Conservation (phyloP, 2,113 vertebrate species). For the Lota lota region DNA sequence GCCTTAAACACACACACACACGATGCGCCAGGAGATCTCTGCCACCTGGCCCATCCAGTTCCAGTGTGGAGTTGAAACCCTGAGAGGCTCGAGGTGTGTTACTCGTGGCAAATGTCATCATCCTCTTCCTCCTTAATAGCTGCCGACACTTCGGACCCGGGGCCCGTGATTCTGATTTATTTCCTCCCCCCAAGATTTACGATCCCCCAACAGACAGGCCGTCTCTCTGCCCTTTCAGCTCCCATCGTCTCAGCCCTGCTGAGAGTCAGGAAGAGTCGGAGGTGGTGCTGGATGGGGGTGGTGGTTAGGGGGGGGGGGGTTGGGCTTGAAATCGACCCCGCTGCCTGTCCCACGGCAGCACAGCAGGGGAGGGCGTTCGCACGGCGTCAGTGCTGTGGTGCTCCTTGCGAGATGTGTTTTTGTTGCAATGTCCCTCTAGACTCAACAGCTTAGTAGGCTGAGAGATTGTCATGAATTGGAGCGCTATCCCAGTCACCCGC, state of each 20-base stretch:
- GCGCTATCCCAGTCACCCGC: too few relatives aligned
- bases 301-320: neutral
- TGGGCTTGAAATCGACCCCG: conserved; percentile 23
- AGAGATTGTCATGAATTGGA: too few relatives aligned
- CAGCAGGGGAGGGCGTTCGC: conserved; percentile 5
- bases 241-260: conserved; percentile 17
- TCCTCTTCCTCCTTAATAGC: conserved; percentile 9
- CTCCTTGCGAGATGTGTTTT: too few relatives aligned
- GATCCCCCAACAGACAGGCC: conserved; percentile 26
- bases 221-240: conserved; percentile 37
- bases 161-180: conserved; percentile 41
- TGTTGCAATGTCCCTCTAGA: too few relatives aligned
- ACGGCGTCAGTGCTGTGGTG: neutral
- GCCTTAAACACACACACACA: neutral
- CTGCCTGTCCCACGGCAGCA: conserved; percentile 8
- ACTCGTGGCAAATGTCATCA: conserved; percentile 24
- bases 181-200: conserved; percentile 36
- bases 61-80: conserved; percentile 20
- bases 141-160: conserved; percentile 25
- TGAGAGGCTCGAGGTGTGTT: conserved; percentile 4
- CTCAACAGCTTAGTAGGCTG: too few relatives aligned
- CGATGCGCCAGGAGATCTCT: conserved; percentile 5
- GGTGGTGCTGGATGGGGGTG: neutral
- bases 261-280: conserved; percentile 26
- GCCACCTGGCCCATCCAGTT: conserved; percentile 2